These are phyloP conservation scores for Rhynchomys soricoides DNA, from an alignment of 2,113 vertebrate genomes.

Conservation along the genomic window DNA sequence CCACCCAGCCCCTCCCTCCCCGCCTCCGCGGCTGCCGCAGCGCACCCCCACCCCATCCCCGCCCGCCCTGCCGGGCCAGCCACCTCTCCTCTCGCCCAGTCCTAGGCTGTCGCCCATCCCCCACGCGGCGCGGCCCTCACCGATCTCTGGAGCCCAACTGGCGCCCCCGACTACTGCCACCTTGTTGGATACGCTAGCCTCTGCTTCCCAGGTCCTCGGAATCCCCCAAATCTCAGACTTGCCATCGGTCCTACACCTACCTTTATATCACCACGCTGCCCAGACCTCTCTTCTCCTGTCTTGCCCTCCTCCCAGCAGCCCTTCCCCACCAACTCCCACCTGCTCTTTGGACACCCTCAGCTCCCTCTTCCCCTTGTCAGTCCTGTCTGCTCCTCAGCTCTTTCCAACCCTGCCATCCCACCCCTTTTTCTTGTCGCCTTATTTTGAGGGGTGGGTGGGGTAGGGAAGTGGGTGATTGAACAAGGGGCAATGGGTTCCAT, in stretches of 20 bases:
- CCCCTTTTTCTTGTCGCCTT: slow-evolving; percentile 16
- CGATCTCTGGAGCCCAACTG: slow-evolving; percentile 48
- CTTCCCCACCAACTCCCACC: slow-evolving; percentile 64
- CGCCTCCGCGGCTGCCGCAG: slow-evolving; percentile 73
- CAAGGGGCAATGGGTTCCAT: slow-evolving; percentile 37
- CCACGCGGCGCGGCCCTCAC: slow-evolving; percentile 55
- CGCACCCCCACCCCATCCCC: slow-evolving; percentile 60
- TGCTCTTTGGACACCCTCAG: slow-evolving; percentile 53
- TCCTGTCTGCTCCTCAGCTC: slow-evolving; percentile 16
- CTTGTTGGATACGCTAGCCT: slow-evolving; percentile 11
- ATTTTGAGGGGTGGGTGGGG: slow-evolving; percentile 32
- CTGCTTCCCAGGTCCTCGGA: slow-evolving; percentile 35
- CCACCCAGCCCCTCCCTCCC: slow-evolving; percentile 66
- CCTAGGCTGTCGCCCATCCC: slow-evolving; percentile 66
- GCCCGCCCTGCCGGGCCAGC: slow-evolving; percentile 63
- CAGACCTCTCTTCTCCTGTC: slow-evolving; percentile 28
- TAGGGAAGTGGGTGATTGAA: slow-evolving; percentile 37
- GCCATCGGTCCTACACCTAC: slow-evolving; percentile 15
- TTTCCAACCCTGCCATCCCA: slow-evolving; percentile 20
- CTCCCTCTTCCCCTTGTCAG: background rate
- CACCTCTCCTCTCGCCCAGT: slow-evolving; percentile 55
- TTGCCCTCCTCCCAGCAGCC: slow-evolving; percentile 6
- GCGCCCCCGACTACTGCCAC: slow-evolving; percentile 57
- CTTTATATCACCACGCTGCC: background rate
- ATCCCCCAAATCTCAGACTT: slow-evolving; percentile 51